Evolutionary conservation across 1,140 invertebrate species (phyloP), one percentile per base, ranked within the genome.

Genomic region (Pseudomyrmex cubaensis): DNA sequence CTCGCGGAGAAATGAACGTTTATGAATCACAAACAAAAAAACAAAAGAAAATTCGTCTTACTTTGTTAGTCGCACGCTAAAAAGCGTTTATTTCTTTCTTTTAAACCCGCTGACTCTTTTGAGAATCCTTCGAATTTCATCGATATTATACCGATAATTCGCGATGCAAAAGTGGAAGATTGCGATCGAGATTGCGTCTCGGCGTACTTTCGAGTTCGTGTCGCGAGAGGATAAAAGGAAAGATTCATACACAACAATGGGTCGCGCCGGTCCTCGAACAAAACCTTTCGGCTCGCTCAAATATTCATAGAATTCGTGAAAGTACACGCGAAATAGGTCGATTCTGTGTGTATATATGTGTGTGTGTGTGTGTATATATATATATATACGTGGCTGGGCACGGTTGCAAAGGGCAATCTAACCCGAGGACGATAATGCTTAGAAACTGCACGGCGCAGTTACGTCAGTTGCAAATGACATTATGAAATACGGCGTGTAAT

Each of bases 401-500:
- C 77, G 75, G 73, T 72, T 66, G 66, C 67, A 87, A 89, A 90
- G 88, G 90, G 90, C 86, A 86, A 82, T 35, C 35, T 35, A 35
- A 35, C 12, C 46, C 35, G 69, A 87, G 70, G 83, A 89, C 86
- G 85, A 88, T 89, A 87, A 88, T 90, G 75, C 72, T 87, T 82
- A 59, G 82, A 84, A 54, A 64, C 66, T 80, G 76, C 85, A 87
- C 74, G 80, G 76, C 80, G 57, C 75, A 57, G 85, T 91, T 91
- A 91, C 90, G 62, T 91, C 90, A 91, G 87, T 86, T 66, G 82
- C 83, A 90, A 89, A 91, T 91, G 87, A 90, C 86, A 90, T 91
- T 91, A 90, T 89, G 90, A 91, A 91, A 91, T 89, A 87, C 87
- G 54, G 54, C 44, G 73, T 78, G 77, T 87, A 90, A 90, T 90